Percentiles rank a stretch among this genome's conserved stretches.
Evolutionary conservation across 1,140 invertebrate genomes (phyloP).

Genomic region (Cotesia chilonis): DNA sequence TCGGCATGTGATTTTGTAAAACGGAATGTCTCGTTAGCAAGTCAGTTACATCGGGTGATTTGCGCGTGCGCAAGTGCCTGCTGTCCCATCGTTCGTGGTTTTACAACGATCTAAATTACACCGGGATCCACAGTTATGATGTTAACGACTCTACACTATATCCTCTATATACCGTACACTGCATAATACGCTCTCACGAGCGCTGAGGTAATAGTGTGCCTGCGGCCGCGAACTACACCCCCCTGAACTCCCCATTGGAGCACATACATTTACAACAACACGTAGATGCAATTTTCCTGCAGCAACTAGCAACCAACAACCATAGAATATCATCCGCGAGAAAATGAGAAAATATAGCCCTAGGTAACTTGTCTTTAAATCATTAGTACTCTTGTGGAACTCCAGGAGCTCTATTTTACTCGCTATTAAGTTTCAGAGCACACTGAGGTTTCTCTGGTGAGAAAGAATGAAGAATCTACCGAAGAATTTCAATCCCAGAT

Average conservation of each 20-base stretch:
- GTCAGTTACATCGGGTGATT: conserved; percentile 44
- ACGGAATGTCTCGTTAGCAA: conserved; percentile 62
- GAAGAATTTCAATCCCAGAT: conserved; percentile 18
- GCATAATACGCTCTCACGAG: too few species aligned
- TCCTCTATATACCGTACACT: neutral
- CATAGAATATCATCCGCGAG: conserved; percentile 13
- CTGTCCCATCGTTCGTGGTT: conserved; percentile 46
- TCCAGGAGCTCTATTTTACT: neutral
- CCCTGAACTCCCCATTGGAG: neutral
- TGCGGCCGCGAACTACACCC: neutral
- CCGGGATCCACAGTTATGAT: conserved; percentile 53
- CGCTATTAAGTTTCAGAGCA: neutral
- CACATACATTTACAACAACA: neutral
- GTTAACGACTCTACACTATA: conserved; percentile 49
- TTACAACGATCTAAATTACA: conserved; percentile 62
- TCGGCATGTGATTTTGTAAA: conserved; percentile 57
- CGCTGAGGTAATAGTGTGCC: neutral
- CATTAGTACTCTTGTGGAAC: conserved; percentile 11
- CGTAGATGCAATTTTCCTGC: neutral
- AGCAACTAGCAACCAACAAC: neutral
- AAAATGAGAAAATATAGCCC: conserved; percentile 29
- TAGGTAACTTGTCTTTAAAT: neutral
- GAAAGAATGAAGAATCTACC: conserved; percentile 5
- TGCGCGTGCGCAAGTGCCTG: conserved; percentile 29
- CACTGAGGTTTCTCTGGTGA: neutral